These are phyloP conservation scores for Acropora yongei DNA, from an alignment of 64 coral and sea anemone genomes.

Conservation along the genomic window DNA sequence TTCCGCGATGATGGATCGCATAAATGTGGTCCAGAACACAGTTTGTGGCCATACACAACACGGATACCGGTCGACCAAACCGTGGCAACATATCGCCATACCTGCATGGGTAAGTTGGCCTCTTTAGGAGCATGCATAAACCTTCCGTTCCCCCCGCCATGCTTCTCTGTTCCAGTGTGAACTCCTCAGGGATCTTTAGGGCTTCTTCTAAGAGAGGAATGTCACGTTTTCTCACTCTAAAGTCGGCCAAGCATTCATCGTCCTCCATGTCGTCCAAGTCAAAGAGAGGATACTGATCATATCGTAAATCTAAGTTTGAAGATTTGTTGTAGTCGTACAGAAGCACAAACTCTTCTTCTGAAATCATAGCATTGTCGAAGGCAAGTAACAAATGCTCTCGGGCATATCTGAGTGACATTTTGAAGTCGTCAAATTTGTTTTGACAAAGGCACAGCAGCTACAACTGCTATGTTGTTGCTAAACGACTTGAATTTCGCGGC, in stretches of 20 bases:
- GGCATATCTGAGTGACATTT: too few relatives aligned
- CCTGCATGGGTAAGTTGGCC: slow-evolving; percentile 35
- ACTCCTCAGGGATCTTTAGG: slow-evolving; percentile 18
- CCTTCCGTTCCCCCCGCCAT: slow-evolving; percentile 15
- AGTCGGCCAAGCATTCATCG: slow-evolving; percentile 45
- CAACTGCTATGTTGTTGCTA: too few relatives aligned
- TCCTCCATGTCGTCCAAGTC: slow-evolving; percentile 34
- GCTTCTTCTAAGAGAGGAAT: slow-evolving; percentile 33
- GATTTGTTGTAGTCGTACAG: slow-evolving; percentile 50
- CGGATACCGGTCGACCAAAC: slow-evolving; percentile 28
- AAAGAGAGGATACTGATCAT: slow-evolving; percentile 46
- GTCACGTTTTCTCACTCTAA: slow-evolving; percentile 38
- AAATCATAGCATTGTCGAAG: too few relatives aligned
- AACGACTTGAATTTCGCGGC: too few relatives aligned
- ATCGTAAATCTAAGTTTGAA: slow-evolving; percentile 50
- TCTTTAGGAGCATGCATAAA: slow-evolving; percentile 46
- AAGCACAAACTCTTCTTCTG: slow-evolving; percentile 39
- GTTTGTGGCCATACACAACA: slow-evolving; percentile 42
- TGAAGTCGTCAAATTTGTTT: too few relatives aligned
- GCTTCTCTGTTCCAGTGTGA: slow-evolving; percentile 39
- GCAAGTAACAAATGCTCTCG: too few relatives aligned
- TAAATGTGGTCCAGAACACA: slow-evolving; percentile 44
- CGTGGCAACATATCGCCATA: slow-evolving; percentile 38
- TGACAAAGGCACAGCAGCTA: too few relatives aligned
- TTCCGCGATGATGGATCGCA: slow-evolving; percentile 18